Evolutionary conservation across 2,797 vertebrate genomes (phyloP).

Genomic region (Enteromius mattozi): DNA sequence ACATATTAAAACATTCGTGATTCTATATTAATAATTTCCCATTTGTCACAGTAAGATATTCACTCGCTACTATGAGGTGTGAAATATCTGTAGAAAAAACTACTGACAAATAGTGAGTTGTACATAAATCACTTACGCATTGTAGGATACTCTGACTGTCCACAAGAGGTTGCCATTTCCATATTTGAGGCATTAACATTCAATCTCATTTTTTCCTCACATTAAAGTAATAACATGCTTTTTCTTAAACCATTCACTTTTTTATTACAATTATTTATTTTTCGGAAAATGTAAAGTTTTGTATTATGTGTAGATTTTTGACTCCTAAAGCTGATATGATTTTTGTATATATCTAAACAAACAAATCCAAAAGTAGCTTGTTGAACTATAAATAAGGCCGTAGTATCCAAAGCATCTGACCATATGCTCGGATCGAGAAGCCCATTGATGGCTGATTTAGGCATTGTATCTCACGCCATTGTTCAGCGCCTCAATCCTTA

Average conservation of each 20-base stretch:
- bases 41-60: background rate
- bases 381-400: background rate
- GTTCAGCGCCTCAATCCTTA: conserved; percentile 45
- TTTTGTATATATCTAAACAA: background rate
- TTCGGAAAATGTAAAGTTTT: background rate
- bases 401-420: conserved; percentile 22
- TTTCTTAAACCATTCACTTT: background rate
- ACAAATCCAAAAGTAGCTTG: background rate
- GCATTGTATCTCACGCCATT: conserved; percentile 42
- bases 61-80: background rate
- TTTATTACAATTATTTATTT: no score
- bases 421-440: conserved; percentile 48
- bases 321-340: background rate
- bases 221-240: background rate
- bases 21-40: background rate
- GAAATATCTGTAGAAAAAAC: background rate
- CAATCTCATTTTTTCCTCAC: background rate
- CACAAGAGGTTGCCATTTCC: conserved; percentile 51
- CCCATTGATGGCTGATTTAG: conserved; percentile 32
- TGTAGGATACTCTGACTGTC: conserved; percentile 30
- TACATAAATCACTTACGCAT: background rate
- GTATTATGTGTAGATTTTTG: background rate
- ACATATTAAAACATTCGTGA: background rate
- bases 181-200: background rate
- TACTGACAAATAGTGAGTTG: background rate